Evolutionary conservation across 2,113 vertebrate species (phyloP).

Genomic region (Trichomycterus rosablanca): DNA sequence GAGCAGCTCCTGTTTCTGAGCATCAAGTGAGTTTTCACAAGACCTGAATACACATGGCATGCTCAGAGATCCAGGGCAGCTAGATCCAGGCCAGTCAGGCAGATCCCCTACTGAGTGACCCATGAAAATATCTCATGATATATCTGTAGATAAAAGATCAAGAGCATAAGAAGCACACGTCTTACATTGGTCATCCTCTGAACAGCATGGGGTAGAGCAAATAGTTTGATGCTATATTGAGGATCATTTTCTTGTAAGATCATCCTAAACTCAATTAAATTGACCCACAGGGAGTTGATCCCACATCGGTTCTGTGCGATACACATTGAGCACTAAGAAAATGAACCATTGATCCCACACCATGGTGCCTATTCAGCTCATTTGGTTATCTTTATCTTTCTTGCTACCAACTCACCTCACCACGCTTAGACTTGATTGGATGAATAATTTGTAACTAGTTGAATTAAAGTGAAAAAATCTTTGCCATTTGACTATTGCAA

Average conservation of each 20-base stretch:
- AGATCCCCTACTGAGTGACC: constrained; percentile 23
- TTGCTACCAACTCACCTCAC: neutral
- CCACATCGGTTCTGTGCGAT: constrained; percentile 2
- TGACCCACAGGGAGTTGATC: constrained; percentile 18
- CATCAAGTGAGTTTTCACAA: constrained; percentile 18
- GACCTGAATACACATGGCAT: constrained; percentile 2
- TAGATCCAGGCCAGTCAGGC: constrained; percentile 26
- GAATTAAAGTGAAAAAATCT: constrained; percentile 14
- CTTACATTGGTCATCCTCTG: neutral
- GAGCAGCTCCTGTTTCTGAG: constrained; percentile 10
- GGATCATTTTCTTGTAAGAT: neutral
- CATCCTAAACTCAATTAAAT: constrained; percentile 13
- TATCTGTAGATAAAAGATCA: constrained; percentile 24
- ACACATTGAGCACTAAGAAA: neutral
- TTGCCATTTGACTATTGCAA: no score
- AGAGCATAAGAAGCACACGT: constrained; percentile 22
- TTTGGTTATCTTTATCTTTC: no score
- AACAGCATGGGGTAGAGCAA: neutral
- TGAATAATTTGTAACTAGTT: constrained; percentile 15
- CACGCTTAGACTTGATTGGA: neutral
- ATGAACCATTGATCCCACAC: constrained; percentile 10
- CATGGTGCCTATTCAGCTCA: constrained; percentile 1
- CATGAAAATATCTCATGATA: constrained; percentile 28
- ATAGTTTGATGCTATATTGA: neutral
- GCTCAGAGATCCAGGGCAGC: constrained; percentile 27